Conservation (phyloP, 1,140 invertebrate species). For the Bacillus rossius region DNA sequence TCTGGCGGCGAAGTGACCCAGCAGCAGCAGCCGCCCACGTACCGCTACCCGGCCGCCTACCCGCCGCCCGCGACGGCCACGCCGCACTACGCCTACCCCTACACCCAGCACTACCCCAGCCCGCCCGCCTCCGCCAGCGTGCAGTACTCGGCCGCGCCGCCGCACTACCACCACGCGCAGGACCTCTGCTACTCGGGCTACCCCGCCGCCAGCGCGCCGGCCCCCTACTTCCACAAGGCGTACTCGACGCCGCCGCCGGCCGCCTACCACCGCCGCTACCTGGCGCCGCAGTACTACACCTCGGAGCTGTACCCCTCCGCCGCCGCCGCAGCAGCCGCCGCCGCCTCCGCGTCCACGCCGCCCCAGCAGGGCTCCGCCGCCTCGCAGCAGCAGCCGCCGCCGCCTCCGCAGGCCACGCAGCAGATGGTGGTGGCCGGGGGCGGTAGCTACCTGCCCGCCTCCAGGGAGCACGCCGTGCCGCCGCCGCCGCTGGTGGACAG, state of each 20-base stretch:
- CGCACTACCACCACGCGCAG: constrained; percentile 42
- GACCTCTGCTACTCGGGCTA: constrained; percentile 50
- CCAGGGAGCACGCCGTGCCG: constrained; percentile 38
- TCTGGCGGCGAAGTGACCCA: constrained; percentile 14
- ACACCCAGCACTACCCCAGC: constrained; percentile 26
- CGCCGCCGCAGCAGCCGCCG: constrained; percentile 1
- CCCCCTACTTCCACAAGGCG: constrained; percentile 14
- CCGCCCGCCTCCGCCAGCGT: constrained; percentile 23
- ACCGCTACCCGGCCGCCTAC: constrained; percentile 32
- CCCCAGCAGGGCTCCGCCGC: constrained; percentile 4
- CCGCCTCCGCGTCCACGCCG: too few species aligned
- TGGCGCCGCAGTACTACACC: constrained; percentile 15
- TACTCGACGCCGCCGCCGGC: constrained; percentile 19
- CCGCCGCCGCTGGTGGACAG: constrained; percentile 38
- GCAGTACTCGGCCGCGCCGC: constrained; percentile 31
- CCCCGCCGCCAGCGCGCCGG: constrained; percentile 32
- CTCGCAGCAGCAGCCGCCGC: neutral
- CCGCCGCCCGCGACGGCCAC: constrained; percentile 41
- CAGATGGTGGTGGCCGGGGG: constrained; percentile 30
- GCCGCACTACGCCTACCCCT: constrained; percentile 23
- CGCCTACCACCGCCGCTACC: constrained; percentile 9
- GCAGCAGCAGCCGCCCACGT: constrained; percentile 24
- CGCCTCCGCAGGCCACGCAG: neutral
- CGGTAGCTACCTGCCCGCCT: constrained; percentile 20
- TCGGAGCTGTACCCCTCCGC: constrained; percentile 8